Conservation (phyloP, 2,888 invertebrate genomes). For the Trichogramma dendrolimi region DNA sequence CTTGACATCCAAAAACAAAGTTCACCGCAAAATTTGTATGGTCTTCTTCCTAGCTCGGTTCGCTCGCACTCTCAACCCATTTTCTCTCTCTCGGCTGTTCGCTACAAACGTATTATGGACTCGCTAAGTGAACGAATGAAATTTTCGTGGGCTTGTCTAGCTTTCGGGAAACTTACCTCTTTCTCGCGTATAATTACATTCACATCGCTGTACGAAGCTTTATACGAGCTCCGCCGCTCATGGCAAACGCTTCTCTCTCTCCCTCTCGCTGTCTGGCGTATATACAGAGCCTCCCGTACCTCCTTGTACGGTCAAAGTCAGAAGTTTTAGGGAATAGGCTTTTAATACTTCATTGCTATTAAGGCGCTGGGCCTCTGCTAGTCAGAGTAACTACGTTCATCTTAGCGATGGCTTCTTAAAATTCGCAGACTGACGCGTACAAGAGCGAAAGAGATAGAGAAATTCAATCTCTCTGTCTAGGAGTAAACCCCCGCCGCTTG, state of each 20-base stretch:
- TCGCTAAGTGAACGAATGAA: slow-evolving; percentile 26
- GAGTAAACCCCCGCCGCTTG: background rate
- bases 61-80: too few relatives aligned
- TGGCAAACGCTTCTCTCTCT: background rate
- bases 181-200: slow-evolving; percentile 24
- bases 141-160: slow-evolving; percentile 24
- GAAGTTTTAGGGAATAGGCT: slow-evolving; percentile 22
- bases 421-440: background rate
- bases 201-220: slow-evolving; percentile 13
- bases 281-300: background rate
- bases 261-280: background rate
- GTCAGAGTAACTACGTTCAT: background rate
- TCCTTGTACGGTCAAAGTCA: slow-evolving; percentile 18
- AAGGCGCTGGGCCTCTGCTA: background rate
- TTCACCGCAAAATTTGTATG: slow-evolving; percentile 27
- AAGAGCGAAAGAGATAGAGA: too few relatives aligned
- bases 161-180: background rate
- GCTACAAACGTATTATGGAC: too few relatives aligned
- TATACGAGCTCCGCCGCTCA: background rate
- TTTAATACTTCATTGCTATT: slow-evolving; percentile 18
- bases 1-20: slow-evolving; percentile 28
- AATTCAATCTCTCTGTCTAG: background rate
- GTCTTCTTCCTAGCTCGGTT: background rate
- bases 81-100: too few relatives aligned
- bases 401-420: slow-evolving; percentile 22